Conservation (phyloP, 64 coral and sea anemone genomes). For the Pocillopora damicornis region DNA sequence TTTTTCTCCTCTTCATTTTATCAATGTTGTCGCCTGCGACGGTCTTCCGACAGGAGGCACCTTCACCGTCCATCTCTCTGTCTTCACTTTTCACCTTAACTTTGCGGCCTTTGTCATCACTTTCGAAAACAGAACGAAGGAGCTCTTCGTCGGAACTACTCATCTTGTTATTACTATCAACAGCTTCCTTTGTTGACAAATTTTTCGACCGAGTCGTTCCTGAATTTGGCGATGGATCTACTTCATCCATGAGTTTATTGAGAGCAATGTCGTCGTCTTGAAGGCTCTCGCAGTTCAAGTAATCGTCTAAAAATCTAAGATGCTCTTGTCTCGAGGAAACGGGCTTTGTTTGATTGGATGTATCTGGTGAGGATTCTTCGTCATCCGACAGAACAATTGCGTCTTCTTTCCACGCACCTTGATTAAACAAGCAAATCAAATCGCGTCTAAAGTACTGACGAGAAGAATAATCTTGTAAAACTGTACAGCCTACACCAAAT, state of each 20-base stretch:
- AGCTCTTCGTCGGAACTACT: neutral
- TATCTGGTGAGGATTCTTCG: neutral
- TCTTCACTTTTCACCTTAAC: neutral
- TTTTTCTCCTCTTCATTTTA: neutral
- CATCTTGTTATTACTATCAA: neutral
- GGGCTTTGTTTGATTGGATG: neutral
- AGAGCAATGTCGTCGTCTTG: neutral
- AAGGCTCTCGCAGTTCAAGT: neutral
- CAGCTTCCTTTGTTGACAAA: neutral
- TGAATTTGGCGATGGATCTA: neutral
- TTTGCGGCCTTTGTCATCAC: neutral
- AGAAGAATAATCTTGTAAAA: too few species aligned
- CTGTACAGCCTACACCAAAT: too few species aligned
- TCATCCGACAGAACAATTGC: conserved; percentile 10
- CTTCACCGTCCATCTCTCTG: neutral
- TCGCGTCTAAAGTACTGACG: neutral
- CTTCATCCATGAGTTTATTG: neutral
- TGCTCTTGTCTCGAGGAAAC: neutral
- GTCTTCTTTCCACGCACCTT: neutral
- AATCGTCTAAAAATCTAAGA: neutral
- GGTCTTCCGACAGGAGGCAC: neutral
- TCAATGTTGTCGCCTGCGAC: neutral
- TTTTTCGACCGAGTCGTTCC: neutral
- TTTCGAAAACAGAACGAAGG: neutral
- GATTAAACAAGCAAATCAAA: neutral